These are phyloP conservation scores for Procambarus virginalis DNA, from an alignment of 1,140 invertebrate species.

Conservation along the genomic window DNA sequence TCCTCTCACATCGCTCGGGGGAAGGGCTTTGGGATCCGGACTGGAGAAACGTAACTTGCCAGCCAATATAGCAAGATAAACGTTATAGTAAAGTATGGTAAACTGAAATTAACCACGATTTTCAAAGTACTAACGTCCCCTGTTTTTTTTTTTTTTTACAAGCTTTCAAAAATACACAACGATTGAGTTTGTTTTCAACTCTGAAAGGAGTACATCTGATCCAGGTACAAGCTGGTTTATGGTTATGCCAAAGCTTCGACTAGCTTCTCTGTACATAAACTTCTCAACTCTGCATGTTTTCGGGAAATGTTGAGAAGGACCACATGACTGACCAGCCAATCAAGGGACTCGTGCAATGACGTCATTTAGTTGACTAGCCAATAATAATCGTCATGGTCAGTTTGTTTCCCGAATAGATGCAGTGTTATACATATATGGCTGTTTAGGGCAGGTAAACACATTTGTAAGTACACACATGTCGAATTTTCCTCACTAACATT, in stretches of 20 bases:
- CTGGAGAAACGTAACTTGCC: background rate
- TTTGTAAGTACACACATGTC: background rate
- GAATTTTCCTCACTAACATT: no score
- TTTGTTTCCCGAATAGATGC: background rate
- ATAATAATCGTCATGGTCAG: background rate
- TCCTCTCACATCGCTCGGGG: background rate
- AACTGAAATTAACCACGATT: background rate
- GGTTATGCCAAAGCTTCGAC: background rate
- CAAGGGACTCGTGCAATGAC: no score
- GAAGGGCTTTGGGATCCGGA: background rate
- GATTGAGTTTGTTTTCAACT: background rate
- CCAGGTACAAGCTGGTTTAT: background rate
- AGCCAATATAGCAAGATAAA: background rate
- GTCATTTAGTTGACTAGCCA: background rate
- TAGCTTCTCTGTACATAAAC: background rate
- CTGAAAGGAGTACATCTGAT: background rate
- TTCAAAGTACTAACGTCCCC: background rate
- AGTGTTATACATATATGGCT: background rate
- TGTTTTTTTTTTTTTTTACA: background rate
- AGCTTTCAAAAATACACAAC: background rate
- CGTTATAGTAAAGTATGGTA: background rate
- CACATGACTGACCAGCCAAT: no score
- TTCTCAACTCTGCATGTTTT: background rate
- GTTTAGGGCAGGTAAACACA: background rate
- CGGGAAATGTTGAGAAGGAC: background rate